These are phyloP conservation scores for Emmelina monodactyla DNA, from an alignment of 2,888 invertebrate species.

Conservation along the genomic window DNA sequence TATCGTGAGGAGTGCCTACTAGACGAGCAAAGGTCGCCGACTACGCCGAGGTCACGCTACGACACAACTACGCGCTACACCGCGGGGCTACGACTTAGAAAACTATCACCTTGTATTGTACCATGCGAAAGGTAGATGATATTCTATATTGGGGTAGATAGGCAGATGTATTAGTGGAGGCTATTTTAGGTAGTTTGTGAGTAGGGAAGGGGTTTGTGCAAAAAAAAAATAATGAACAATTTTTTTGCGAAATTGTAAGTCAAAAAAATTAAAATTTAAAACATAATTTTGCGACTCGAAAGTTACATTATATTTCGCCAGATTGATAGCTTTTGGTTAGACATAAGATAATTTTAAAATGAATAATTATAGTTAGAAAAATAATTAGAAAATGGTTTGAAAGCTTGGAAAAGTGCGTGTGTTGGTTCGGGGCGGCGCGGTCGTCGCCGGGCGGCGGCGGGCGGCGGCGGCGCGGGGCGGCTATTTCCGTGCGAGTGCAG, in stretches of 20 bases:
- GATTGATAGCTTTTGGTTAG: no score
- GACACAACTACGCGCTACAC: conserved; percentile 40
- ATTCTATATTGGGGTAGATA: no score
- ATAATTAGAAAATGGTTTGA: not conserved
- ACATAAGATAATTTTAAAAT: no score
- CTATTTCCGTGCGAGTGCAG: conserved; percentile 29
- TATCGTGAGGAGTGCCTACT: not conserved
- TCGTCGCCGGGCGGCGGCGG: conserved; percentile 21
- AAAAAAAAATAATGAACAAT: no score
- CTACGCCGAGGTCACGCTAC: conserved; percentile 43
- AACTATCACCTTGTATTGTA: conserved; percentile 18
- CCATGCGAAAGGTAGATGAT: conserved; percentile 37
- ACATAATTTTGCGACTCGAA: no score
- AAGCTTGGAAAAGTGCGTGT: not conserved
- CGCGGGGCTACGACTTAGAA: conserved; percentile 22
- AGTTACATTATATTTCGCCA: no score
- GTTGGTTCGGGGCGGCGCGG: conserved; percentile 26
- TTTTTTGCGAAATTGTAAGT: no score
- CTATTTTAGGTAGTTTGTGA: no score
- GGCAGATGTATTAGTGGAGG: no score
- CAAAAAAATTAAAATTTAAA: no score
- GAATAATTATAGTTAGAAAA: no score
- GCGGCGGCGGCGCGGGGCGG: conserved; percentile 15
- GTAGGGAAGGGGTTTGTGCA: no score
- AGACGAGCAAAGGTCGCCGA: conserved; percentile 21